phyloP scores from a whole-genome alignment of 1,140 invertebrate genomes.

The Streblospio benedicti region DNA sequence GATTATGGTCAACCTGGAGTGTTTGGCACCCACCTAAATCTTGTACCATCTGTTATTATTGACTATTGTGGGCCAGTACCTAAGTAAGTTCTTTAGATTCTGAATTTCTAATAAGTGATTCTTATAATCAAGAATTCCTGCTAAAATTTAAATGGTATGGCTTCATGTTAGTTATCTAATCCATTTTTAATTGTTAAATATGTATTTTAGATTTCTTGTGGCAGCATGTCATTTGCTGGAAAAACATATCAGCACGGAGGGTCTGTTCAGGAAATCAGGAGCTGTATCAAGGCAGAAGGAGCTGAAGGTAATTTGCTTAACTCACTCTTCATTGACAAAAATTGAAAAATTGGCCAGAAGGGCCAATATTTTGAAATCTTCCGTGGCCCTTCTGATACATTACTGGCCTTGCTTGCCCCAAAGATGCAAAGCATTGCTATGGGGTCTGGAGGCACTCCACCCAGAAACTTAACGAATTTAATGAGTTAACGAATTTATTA shows the following conservation, averaged over 20 bases:
- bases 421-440: too few relatives aligned
- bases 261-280: conserved; percentile 75
- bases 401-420: too few relatives aligned
- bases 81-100: conserved; percentile 3
- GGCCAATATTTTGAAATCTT: too few relatives aligned
- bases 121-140: too few relatives aligned
- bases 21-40: conserved; percentile 1
- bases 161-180: neutral
- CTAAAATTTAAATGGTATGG: neutral
- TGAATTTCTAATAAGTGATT: neutral
- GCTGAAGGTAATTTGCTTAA: conserved; percentile 54
- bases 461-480: too few relatives aligned
- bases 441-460: too few relatives aligned
- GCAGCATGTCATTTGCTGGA: conserved; percentile 61
- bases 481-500: too few relatives aligned
- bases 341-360: too few relatives aligned
- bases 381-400: too few relatives aligned
- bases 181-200: neutral
- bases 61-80: conserved; percentile 7
- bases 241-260: conserved; percentile 61
- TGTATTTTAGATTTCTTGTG: conserved; percentile 56
- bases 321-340: too few relatives aligned
- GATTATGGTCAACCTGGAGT: too few relatives aligned
- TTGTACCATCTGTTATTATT: neutral
- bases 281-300: conserved; percentile 70